Evolutionary conservation across 2,888 invertebrate species (phyloP).

Genomic region (Apamea crenata): DNA sequence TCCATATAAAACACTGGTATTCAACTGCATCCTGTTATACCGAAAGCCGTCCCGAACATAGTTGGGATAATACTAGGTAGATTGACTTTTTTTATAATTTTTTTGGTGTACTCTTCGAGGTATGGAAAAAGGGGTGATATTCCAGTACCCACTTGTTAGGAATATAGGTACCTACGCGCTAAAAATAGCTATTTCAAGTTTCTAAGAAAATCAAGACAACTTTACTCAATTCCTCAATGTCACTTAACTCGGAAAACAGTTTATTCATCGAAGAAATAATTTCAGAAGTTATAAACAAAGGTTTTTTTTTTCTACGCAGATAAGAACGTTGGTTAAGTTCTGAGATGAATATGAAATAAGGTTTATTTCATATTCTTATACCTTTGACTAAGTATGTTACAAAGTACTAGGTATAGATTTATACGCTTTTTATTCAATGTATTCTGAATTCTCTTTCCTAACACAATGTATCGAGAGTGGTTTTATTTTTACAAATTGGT

Average conservation of each 20-base stretch:
- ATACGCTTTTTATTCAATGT: conserved; percentile 17
- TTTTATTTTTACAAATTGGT: conserved; percentile 30
- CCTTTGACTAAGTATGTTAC: conserved; percentile 35
- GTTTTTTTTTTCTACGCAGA: conserved; percentile 41
- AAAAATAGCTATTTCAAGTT: neutral
- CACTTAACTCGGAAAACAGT: neutral
- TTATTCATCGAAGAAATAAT: conserved; percentile 10
- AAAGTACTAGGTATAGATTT: conserved; percentile 12
- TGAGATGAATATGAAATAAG: conserved; percentile 52
- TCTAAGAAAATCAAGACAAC: neutral
- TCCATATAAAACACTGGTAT: too few species aligned
- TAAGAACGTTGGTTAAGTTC: conserved; percentile 49
- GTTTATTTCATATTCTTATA: conserved; percentile 42
- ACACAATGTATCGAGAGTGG: conserved; percentile 7
- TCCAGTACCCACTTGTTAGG: neutral
- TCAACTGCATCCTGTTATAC: too few species aligned
- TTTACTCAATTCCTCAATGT: neutral
- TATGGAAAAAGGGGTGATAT: too few species aligned
- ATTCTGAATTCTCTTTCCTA: conserved; percentile 23
- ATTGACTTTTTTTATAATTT: too few species aligned
- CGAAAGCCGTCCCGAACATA: too few species aligned
- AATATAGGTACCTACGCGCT: neutral
- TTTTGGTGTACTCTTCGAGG: neutral
- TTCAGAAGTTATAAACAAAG: conserved; percentile 19
- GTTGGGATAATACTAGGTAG: too few species aligned